These are phyloP conservation scores for Temnopleurus reevesii DNA, from an alignment of 53 echinoderm and acorn worm species.

Conservation along the genomic window DNA sequence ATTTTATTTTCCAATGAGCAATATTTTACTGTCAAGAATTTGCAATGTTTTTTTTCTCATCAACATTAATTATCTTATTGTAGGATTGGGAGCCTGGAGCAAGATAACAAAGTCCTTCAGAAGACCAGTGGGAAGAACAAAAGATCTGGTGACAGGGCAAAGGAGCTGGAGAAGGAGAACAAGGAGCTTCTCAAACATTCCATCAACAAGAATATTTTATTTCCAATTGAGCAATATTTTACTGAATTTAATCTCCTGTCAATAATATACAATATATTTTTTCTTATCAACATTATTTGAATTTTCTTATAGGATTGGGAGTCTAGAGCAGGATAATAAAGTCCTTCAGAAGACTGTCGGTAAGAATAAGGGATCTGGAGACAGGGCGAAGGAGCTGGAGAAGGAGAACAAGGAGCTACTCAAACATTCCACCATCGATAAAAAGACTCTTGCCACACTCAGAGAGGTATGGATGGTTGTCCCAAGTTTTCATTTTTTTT, in stretches of 20 bases:
- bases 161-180: conserved; percentile 94
- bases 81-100: conserved; percentile 73
- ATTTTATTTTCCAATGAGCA: too few species aligned
- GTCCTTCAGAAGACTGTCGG: conserved; percentile 75
- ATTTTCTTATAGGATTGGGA: conserved; percentile 64
- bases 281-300: too few species aligned
- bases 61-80: too few species aligned
- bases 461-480: conserved; percentile 87
- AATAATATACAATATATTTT: too few species aligned
- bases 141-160: conserved; percentile 73
- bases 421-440: conserved; percentile 92
- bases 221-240: too few species aligned
- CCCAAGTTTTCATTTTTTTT: too few species aligned
- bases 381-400: conserved; percentile 86
- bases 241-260: too few species aligned
- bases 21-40: too few species aligned
- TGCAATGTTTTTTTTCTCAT: too few species aligned
- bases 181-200: conserved; percentile 91
- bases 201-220: too few species aligned
- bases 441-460: conserved; percentile 88
- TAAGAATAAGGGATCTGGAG: conserved; percentile 78
- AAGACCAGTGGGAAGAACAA: conserved; percentile 78
- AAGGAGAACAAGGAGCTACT: conserved; percentile 91
- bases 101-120: conserved; percentile 78
- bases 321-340: conserved; percentile 78